Conservation (phyloP, 2,113 vertebrate species). For the Petroica traversi region DNA sequence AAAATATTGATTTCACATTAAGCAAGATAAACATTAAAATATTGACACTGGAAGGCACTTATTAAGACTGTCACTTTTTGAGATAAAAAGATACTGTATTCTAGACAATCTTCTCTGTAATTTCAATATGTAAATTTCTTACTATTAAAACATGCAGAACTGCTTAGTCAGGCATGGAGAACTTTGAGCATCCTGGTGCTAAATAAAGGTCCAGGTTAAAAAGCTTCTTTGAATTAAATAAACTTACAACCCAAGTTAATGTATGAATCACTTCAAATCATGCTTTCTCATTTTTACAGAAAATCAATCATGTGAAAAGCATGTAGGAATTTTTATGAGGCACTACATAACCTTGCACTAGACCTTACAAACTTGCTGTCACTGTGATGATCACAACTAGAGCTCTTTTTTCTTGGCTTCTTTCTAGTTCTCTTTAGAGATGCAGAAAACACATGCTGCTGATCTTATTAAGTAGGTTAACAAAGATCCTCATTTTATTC, state of each 20-base stretch:
- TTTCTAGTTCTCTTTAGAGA: background rate
- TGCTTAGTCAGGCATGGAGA: background rate
- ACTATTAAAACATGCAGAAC: background rate
- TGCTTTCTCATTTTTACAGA: background rate
- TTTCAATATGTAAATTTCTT: constrained; percentile 1
- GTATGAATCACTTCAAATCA: background rate
- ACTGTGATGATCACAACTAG: background rate
- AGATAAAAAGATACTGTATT: constrained; percentile 15
- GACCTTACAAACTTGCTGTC: background rate
- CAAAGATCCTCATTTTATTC: background rate
- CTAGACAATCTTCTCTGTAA: background rate
- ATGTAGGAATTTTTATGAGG: background rate
- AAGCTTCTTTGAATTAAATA: background rate
- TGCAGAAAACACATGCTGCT: background rate
- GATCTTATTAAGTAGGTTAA: background rate
- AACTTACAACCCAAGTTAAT: background rate
- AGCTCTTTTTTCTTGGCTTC: background rate
- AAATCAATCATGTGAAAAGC: background rate
- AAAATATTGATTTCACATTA: constrained; percentile 71
- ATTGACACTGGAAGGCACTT: constrained; percentile 40
- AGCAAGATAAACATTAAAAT: constrained; percentile 39
- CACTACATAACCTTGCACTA: background rate
- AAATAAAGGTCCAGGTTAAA: constrained; percentile 1
- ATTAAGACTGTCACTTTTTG: constrained; percentile 48
- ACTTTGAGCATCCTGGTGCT: background rate